These are phyloP conservation scores for Meles meles DNA, from an alignment of 2,113 vertebrate species.

Conservation along the genomic window DNA sequence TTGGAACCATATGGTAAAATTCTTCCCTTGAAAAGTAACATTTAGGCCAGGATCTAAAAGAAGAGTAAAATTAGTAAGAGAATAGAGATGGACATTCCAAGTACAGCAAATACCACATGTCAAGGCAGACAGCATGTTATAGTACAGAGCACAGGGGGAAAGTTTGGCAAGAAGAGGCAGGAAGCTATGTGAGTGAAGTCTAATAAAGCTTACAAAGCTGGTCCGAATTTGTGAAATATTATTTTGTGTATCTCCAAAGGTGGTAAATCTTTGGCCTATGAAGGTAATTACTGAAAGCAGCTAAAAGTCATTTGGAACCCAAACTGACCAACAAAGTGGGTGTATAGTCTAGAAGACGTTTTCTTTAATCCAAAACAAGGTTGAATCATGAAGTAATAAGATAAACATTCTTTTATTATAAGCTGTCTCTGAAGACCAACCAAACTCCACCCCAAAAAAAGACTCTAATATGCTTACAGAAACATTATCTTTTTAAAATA, in stretches of 20 bases:
- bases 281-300: not conserved
- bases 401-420: not conserved
- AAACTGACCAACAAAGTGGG: not conserved
- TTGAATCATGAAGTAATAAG: not conserved
- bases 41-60: not conserved
- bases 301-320: not conserved
- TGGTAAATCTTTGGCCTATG: not conserved
- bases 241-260: not conserved
- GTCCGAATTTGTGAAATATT: not conserved
- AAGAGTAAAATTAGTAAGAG: not conserved
- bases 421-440: not conserved
- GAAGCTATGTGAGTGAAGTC: not conserved
- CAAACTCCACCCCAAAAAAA: not conserved
- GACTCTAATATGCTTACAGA: not conserved
- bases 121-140: accelerated
- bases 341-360: not conserved
- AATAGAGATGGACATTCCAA: not conserved
- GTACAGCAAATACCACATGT: not conserved
- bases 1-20: not conserved
- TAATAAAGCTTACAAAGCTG: not conserved
- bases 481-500: not conserved
- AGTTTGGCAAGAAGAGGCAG: not conserved
- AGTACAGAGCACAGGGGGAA: not conserved
- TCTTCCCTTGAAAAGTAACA: not conserved
- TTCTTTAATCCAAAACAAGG: not conserved